phyloP scores from a whole-genome alignment of 2,797 vertebrate genomes.

The Myripristis jacobus region DNA sequence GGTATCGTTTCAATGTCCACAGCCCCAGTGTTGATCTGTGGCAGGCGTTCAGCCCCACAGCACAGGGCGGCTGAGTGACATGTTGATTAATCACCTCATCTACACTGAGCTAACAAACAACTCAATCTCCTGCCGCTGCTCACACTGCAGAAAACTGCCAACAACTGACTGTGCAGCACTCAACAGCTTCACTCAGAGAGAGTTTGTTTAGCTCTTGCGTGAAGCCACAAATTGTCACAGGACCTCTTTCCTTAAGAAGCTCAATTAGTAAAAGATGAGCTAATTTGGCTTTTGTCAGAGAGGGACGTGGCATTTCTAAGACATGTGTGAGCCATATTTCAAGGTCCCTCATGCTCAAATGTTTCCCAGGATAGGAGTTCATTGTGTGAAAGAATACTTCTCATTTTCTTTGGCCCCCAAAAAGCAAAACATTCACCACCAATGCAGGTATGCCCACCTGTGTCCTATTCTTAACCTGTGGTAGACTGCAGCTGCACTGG shows the following conservation, averaged over 20 bases:
- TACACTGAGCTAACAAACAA: slow-evolving; percentile 59
- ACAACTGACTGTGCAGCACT: slow-evolving; percentile 33
- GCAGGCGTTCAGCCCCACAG: slow-evolving; percentile 32
- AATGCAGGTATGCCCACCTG: slow-evolving; percentile 63
- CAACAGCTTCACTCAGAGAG: slow-evolving; percentile 35
- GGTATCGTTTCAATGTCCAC: slow-evolving; percentile 29
- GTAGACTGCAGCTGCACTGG: slow-evolving; percentile 25
- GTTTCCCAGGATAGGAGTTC: slow-evolving; percentile 28
- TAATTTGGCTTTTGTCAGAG: slow-evolving; percentile 48
- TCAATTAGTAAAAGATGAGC: slow-evolving; percentile 71
- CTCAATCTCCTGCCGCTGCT: slow-evolving; percentile 34
- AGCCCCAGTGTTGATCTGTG: slow-evolving; percentile 24
- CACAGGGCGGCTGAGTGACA: slow-evolving; percentile 45
- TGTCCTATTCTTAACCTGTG: slow-evolving; percentile 25
- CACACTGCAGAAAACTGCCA: slow-evolving; percentile 25
- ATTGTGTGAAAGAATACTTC: slow-evolving; percentile 13
- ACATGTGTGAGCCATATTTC: slow-evolving; percentile 65
- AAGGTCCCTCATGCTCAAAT: slow-evolving; percentile 9
- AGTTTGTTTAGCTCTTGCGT: slow-evolving; percentile 47
- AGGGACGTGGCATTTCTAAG: slow-evolving; percentile 42
- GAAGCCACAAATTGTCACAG: slow-evolving; percentile 68
- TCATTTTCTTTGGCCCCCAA: slow-evolving; percentile 22
- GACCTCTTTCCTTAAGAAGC: slow-evolving; percentile 59
- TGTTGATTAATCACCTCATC: slow-evolving; percentile 69
- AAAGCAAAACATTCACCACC: slow-evolving; percentile 39